Percentiles rank a stretch among this genome's conserved stretches.
Conservation (phyloP, 2,797 vertebrate species). For the Micropoecilia bifurca region DNA sequence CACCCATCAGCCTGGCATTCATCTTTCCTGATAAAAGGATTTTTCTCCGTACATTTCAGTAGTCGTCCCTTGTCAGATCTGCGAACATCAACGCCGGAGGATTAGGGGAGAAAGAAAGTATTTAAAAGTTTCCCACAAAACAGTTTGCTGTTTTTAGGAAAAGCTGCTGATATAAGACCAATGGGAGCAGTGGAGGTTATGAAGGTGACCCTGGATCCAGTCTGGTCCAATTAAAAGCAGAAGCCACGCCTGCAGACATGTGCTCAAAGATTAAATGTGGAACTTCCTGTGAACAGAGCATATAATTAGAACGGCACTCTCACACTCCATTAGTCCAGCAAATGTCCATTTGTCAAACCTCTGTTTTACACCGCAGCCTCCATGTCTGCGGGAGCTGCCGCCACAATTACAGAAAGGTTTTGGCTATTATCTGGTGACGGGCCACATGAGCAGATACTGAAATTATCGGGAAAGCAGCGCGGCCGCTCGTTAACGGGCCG, state of each 20-base stretch:
- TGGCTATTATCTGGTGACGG: conserved; percentile 42
- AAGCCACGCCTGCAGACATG: conserved; percentile 18
- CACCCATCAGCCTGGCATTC: conserved; percentile 51
- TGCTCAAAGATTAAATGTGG: conserved; percentile 39
- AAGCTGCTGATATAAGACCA: conserved; percentile 32
- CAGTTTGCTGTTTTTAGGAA: conserved; percentile 35
- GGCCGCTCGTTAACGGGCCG: not conserved
- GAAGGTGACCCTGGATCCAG: conserved; percentile 58
- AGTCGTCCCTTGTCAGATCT: conserved; percentile 65
- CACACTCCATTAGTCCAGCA: conserved; percentile 56
- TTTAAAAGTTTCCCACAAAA: conserved; percentile 67
- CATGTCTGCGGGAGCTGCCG: conserved; percentile 4
- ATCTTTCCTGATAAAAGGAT: conserved; percentile 73
- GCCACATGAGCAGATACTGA: conserved; percentile 29
- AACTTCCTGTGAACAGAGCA: conserved; percentile 37
- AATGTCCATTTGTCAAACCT: conserved; percentile 60
- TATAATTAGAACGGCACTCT: conserved; percentile 53
- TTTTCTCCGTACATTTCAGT: conserved; percentile 59
- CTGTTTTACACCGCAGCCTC: conserved; percentile 32
- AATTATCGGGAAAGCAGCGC: conserved; percentile 9
- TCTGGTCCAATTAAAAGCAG: conserved; percentile 32
- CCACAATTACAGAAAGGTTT: conserved; percentile 47
- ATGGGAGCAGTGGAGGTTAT: not conserved
- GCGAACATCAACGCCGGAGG: conserved; percentile 60
- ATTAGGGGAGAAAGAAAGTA: conserved; percentile 63